Base-by-base conservation (phyloP, 2,797 vertebrate genomes). In the Pagetopsis macropterus region DNA sequence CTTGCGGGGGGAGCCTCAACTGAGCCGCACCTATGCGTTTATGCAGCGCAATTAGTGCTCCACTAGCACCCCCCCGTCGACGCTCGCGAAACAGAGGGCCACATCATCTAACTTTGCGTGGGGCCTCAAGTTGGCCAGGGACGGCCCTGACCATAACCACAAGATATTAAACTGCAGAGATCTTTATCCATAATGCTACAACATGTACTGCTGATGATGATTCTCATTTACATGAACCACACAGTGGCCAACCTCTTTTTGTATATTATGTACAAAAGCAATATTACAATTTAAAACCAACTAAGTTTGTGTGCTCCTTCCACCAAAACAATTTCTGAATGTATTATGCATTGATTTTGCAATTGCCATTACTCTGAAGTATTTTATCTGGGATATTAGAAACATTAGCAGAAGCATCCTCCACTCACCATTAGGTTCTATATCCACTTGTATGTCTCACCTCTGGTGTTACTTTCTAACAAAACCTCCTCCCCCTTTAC, bases 381-480 rank as follows among this genome's bases (percentile, higher is more conserved):
- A 31, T 56, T 37, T 46, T 40, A 27, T 14, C 16, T 40, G 52
- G 33, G 11, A 58, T 21, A 19, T 66, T 23, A 64, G 46, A 55
- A 49, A 33, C 27, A 27, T 57, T 58, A 55, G 40, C 61, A 19
- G 41, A 48, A 41, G 16, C 13, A 58, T 9, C 19, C 31, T 64
- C 44, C 45, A n/a, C 27, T 43, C 45, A 81, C 27, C 14, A 16
- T 61, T 62, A 43, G 14, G 40, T 3, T 62, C 15, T 65, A 19
- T 8, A n/a, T 48, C 54, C 16, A 33, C 2, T 43, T 7, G 52
- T 23, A 55, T 21, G 23, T 55, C 58, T 67, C 56, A 65, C 52
- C 37, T 68, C 48, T 49, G 46, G 21, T 46, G 19, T 60, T 68
- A 23, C 77, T 71, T 62, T 58, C 8, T 33, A 50, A 60, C 58